Evolutionary conservation across 2,113 vertebrate species (phyloP).

Genomic region (Oryctolagus cuniculus): mOryCun1.1 NC_091438.1:107788001-107788500

Average conservation of each 20-base stretch:
- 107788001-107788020: slow-evolving; percentile 10
- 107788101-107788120: slow-evolving; percentile 6
- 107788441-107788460: neutral
- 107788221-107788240: too few species aligned
- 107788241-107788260: neutral
- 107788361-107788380: neutral
- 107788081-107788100: slow-evolving; percentile 17
- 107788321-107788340: neutral
- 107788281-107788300: slow-evolving; percentile 23
- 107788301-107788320: neutral
- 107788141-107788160: too few species aligned
- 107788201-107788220: too few species aligned
- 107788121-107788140: neutral
- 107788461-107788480: neutral
- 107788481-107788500: neutral
- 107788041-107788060: slow-evolving; percentile 4
- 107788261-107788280: slow-evolving; percentile 23
- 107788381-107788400: neutral
- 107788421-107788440: slow-evolving; percentile 15
- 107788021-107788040: neutral
- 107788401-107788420: neutral
- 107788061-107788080: neutral
- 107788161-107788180: too few species aligned
- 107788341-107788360: neutral
- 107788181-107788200: too few species aligned